Evolutionary conservation across 2,113 vertebrate genomes (phyloP), one percentile per base, ranked within the genome.

Genomic region (Conger conger): DNA sequence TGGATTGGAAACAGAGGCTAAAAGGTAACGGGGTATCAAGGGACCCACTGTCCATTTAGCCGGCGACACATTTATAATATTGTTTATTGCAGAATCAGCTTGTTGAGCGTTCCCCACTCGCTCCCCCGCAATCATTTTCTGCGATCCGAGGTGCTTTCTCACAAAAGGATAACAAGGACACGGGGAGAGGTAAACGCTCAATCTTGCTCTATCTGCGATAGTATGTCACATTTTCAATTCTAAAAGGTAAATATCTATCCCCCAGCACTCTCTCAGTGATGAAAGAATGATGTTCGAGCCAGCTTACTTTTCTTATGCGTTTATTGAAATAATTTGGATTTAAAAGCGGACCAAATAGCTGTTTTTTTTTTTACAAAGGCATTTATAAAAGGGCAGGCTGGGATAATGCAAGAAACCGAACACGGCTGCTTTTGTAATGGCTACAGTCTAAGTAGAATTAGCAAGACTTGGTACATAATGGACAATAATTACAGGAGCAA

Each of bases 41-140:
- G 85, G 86, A 87, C 86, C 77, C 45, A 68, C 57, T 82, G 81
- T 83, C 82, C 88, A 87, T 82, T 87, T 84, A 86, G 40, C 23
- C 20, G 76, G 77, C 38, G 27, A 91, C 82, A 88, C 88, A 90
- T 91, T 91, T 87, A 86, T 88, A 87, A 90, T 82, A 73, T 76
- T 78, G 7, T 88, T 87, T 87, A 83, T 80, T 88, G 89, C 88
- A 88, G 88, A 92, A 60, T 91, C 90, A 90, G 92, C 88, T 63
- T 42, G 38, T 54, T 77, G 17, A 33, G 20, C 82, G 45, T 84
- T 45, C 53, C 53, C 18, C 33, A 17, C 30, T 17, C 40, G 18
- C 20, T 77, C n/a, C 86, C 77, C 81, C 68, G 87, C 76, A 57
- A 85, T 84, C 84, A 87, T 87, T 84, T 73, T 57, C 88, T 57